Percentiles rank a stretch among this genome's conserved stretches.
Conservation (phyloP, 2,797 vertebrate species). For the Podarcis lilfordi region DNA sequence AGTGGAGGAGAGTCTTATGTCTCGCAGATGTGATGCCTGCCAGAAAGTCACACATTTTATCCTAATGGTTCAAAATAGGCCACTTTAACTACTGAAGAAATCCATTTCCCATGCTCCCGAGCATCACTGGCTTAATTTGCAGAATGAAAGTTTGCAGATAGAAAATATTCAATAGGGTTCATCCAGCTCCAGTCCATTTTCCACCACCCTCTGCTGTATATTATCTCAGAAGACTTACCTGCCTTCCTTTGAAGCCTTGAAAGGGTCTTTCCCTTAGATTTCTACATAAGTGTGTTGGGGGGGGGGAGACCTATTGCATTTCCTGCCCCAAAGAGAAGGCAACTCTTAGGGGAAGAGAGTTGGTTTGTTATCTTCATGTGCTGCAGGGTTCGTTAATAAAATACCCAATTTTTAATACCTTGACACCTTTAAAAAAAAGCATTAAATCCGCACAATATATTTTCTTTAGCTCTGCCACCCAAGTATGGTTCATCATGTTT, state of each 20-base stretch:
- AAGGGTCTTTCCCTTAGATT: background rate
- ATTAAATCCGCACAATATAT: constrained; percentile 62
- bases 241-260: constrained; percentile 12
- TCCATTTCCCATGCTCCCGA: constrained; percentile 22
- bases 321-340: background rate
- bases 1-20: background rate
- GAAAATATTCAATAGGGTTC: constrained; percentile 5
- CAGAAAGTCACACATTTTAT: background rate
- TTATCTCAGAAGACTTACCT: constrained; percentile 14
- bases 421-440: constrained; percentile 39
- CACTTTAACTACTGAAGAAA: constrained; percentile 39
- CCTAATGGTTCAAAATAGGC: background rate
- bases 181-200: constrained; percentile 6
- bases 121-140: constrained; percentile 1
- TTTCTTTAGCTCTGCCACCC: constrained; percentile 49
- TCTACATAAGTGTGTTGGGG: background rate
- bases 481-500: constrained; percentile 64
- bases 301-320: background rate
- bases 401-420: constrained; percentile 41
- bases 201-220: background rate
- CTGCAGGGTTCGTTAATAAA: constrained; percentile 39
- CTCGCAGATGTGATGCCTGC: background rate
- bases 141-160: constrained; percentile 17
- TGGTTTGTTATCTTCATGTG: constrained; percentile 25
- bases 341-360: constrained; percentile 12